Conservation (phyloP, 2,113 vertebrate species). For the Zapus hudsonius region DNA sequence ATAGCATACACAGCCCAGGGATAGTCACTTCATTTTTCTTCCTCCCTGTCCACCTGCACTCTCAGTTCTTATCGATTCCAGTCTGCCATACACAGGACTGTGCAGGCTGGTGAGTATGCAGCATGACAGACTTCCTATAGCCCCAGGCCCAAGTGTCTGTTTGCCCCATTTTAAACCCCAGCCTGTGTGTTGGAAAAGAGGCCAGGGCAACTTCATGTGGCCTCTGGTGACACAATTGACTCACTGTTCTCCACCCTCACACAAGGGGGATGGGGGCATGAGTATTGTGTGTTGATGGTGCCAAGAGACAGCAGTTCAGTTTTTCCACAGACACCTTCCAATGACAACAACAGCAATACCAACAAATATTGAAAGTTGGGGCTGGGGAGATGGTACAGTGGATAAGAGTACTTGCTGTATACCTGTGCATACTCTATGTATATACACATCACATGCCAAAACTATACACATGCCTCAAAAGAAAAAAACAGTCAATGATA, state of each 20-base stretch:
- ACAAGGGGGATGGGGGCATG: neutral
- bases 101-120: neutral
- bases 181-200: neutral
- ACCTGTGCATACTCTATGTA: too few species aligned
- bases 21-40: neutral
- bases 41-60: neutral
- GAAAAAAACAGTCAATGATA: too few species aligned
- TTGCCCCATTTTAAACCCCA: conserved; percentile 2
- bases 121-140: neutral
- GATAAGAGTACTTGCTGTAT: too few species aligned
- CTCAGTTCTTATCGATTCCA: neutral
- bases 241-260: conserved; percentile 19
- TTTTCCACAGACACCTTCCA: neutral
- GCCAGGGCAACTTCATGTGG: neutral
- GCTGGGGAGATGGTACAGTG: too few species aligned
- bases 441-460: too few species aligned
- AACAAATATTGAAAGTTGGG: neutral
- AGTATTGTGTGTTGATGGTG: neutral
- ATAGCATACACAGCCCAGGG: neutral
- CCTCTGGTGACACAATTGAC: conserved; percentile 27
- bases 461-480: too few species aligned
- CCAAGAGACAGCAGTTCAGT: neutral
- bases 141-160: neutral
- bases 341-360: neutral
- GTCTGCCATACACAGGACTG: neutral